Conservation (phyloP, 1,140 invertebrate species). For the Drosophila aff. region DNA sequence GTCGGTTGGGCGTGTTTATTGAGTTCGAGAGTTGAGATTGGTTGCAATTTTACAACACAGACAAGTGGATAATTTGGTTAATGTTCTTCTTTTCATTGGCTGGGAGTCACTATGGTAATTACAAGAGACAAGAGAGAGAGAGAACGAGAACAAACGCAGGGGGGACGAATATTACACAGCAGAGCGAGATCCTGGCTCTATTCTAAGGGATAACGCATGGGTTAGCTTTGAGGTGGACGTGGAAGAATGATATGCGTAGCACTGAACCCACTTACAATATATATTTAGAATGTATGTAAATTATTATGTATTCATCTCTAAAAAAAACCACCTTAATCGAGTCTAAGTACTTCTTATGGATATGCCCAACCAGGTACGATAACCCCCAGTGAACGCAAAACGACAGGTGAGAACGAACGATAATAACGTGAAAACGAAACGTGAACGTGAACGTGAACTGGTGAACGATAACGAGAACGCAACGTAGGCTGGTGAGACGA, state of each 20-base stretch:
- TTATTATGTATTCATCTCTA: neutral
- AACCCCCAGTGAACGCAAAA: constrained; percentile 57
- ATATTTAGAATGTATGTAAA: constrained; percentile 11
- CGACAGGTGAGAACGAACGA: constrained; percentile 52
- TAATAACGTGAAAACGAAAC: constrained; percentile 55
- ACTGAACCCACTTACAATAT: constrained; percentile 17
- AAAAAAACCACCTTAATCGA: constrained; percentile 9
- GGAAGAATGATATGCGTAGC: constrained; percentile 47
- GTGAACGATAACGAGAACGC: constrained; percentile 66
- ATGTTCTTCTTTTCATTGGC: constrained; percentile 43
- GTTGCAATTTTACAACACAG: constrained; percentile 58
- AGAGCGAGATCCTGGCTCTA: constrained; percentile 34
- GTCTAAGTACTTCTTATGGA: constrained; percentile 15
- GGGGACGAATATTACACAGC: constrained; percentile 21
- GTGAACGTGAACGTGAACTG: constrained; percentile 44
- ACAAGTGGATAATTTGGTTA: constrained; percentile 80
- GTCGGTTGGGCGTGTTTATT: constrained; percentile 48
- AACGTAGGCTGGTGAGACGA: constrained; percentile 55
- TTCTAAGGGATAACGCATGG: constrained; percentile 28
- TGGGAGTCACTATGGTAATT: constrained; percentile 67
- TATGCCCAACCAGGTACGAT: constrained; percentile 7
- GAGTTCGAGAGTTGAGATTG: constrained; percentile 65
- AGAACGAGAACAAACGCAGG: constrained; percentile 26
- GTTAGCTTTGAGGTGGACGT: constrained; percentile 44
- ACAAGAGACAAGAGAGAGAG: constrained; percentile 49